These are phyloP conservation scores for Willowsia nigromaculata DNA, from an alignment of 2,888 invertebrate genomes.

Conservation along the genomic window DNA sequence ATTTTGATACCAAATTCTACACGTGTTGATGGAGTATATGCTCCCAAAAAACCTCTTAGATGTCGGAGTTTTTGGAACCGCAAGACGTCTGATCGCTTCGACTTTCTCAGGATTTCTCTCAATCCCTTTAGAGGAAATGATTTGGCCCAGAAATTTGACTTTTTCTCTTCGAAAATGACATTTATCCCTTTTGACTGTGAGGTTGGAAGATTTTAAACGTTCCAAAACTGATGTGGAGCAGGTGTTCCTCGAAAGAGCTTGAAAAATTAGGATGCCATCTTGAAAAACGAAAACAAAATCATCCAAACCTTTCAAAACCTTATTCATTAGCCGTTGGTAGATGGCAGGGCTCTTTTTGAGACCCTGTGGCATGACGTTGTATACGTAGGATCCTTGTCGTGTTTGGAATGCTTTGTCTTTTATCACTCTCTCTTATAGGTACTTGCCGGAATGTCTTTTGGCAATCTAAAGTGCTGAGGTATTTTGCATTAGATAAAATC, in stretches of 20 bases:
- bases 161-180: conserved; percentile 60
- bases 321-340: conserved; percentile 60
- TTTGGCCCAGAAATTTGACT: conserved; percentile 73
- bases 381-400: conserved; percentile 33
- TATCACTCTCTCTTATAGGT: neutral
- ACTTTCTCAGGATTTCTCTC: conserved; percentile 73
- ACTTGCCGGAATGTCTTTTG: conserved; percentile 63
- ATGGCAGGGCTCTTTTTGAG: conserved; percentile 59
- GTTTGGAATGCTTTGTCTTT: conserved; percentile 59
- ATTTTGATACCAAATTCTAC: neutral
- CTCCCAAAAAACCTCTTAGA: too few species aligned
- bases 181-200: conserved; percentile 76
- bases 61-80: too few species aligned
- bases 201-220: conserved; percentile 66
- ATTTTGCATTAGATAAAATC: neutral
- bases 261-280: conserved; percentile 58
- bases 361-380: conserved; percentile 61
- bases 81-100: conserved; percentile 67
- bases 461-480: conserved; percentile 37
- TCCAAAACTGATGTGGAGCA: conserved; percentile 72
- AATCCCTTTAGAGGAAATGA: conserved; percentile 70
- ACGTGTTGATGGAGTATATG: too few species aligned
- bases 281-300: conserved; percentile 40
- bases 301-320: conserved; percentile 39
- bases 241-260: conserved; percentile 57